Evolutionary conservation across 92 coral and sea anemone species (phyloP).

Genomic region (Parazoanthus atlanticus): DNA sequence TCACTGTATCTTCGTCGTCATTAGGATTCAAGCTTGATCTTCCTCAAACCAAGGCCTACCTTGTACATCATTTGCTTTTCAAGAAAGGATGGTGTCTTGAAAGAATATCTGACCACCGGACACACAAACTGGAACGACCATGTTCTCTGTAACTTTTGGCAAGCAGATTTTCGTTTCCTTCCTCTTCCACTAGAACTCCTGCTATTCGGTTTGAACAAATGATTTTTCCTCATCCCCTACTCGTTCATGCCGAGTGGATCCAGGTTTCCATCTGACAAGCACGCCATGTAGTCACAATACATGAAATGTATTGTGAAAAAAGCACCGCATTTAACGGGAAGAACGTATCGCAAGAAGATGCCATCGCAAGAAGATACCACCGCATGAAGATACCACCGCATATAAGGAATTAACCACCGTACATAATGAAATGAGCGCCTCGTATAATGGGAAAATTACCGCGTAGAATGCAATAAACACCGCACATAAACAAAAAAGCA

Average conservation of each 20-base stretch:
- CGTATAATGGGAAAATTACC: background rate
- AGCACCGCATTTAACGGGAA: background rate
- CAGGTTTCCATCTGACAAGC: slow-evolving; percentile 52
- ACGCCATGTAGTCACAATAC: too few relatives aligned
- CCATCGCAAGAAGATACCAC: too few relatives aligned
- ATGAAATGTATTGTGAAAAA: too few relatives aligned
- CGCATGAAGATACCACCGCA: slow-evolving; percentile 8
- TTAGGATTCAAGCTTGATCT: slow-evolving; percentile 64
- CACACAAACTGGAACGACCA: slow-evolving; percentile 68
- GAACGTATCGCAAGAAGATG: too few relatives aligned
- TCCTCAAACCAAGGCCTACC: slow-evolving; percentile 69
- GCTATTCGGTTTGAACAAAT: slow-evolving; percentile 33
- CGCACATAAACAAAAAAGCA: background rate
- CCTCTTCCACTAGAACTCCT: slow-evolving; percentile 27
- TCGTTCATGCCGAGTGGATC: slow-evolving; percentile 52
- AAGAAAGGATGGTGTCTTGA: slow-evolving; percentile 51
- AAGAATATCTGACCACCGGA: slow-evolving; percentile 51
- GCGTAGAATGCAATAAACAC: too few relatives aligned
- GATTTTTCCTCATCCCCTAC: slow-evolving; percentile 34
- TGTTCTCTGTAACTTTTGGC: slow-evolving; percentile 21
- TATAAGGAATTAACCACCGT: background rate
- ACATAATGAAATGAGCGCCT: background rate
- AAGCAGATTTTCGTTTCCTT: background rate
- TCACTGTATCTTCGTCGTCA: slow-evolving; percentile 64
- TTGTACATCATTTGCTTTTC: slow-evolving; percentile 64